Conservation (phyloP, 92 coral and sea anemone species). For the Epizoanthus stellaris region DNA sequence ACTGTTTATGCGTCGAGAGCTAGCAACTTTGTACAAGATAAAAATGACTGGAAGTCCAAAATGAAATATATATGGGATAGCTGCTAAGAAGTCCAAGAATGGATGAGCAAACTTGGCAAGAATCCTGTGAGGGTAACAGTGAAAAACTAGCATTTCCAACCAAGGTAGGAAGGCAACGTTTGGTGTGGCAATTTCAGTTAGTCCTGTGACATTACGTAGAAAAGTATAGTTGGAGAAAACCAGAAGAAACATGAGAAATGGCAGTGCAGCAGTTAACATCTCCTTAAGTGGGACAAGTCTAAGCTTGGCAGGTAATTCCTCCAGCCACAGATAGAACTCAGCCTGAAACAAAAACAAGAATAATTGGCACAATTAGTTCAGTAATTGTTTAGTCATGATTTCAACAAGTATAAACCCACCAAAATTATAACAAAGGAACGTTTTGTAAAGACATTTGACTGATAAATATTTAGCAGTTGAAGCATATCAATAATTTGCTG, state of each 20-base stretch:
- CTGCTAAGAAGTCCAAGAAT: slow-evolving; percentile 92
- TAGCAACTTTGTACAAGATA: slow-evolving; percentile 81
- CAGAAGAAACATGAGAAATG: slow-evolving; percentile 78
- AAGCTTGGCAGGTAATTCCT: slow-evolving; percentile 83
- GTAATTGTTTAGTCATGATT: no score
- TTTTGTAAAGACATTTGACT: no score
- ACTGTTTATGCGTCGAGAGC: slow-evolving; percentile 79
- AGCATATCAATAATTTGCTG: no score
- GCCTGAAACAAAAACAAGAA: slow-evolving; percentile 69
- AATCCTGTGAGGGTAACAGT: slow-evolving; percentile 97
- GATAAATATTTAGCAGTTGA: no score
- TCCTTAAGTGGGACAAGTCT: slow-evolving; percentile 84
- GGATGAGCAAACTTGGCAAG: slow-evolving; percentile 97
- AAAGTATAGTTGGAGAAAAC: slow-evolving; percentile 89
- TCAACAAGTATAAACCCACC: no score
- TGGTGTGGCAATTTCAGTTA: slow-evolving; percentile 77
- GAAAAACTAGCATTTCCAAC: slow-evolving; percentile 94
- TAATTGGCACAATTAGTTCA: no score
- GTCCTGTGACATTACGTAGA: slow-evolving; percentile 84
- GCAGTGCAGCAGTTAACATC: slow-evolving; percentile 70
- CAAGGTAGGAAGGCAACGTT: slow-evolving; percentile 91
- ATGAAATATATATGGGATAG: slow-evolving; percentile 92
- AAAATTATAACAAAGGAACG: no score
- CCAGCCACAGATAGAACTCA: slow-evolving; percentile 86
- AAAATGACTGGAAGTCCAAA: slow-evolving; percentile 93